Evolutionary conservation across 2,113 vertebrate species (phyloP), one percentile per base, ranked within the genome.

Genomic region (Charina bottae): DNA sequence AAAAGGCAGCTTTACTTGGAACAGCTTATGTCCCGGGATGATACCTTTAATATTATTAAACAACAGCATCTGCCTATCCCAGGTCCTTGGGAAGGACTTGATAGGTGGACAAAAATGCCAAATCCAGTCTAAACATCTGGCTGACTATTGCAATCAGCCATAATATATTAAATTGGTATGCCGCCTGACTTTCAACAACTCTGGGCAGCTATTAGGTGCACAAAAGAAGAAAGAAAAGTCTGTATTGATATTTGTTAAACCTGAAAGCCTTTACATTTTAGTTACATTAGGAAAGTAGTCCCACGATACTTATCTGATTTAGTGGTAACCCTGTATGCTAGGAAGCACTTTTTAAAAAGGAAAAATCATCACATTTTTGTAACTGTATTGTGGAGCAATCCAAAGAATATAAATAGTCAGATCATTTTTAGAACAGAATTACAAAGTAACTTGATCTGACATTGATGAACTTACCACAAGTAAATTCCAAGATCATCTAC

Each of bases 401-500:
- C 54, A 83, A 54, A 21, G 24, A 26, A 6, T 12, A 37, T 19
- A 90, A 21, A 86, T 33, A 54, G 11, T 46, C 12, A 83, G 54
- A 56, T 85, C 15, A 8, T 55, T 85, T 53, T 55, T 2, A n/a
- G n/a, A 8, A 33, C 53, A 55, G 49, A 85, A 54, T 17, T 28
- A 6, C 13, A 28, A 54, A 85, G 2, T 28, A 54, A 54, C 19
- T 58, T 58, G 4, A 58, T 58, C 56, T 58, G 6, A 23, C 11
- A 56, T 42, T 55, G 5, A 49, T 1, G 19, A 91, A 97, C 98
- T 98, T 94, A 99, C 99, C 99, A 99, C 13, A 99, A 97, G 94
- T 98, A 99, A 96, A 99, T 96, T 89, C 99, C 98, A 95, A 99
- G 98, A 89, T 98, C 98, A 96, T 99, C 99, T 4, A 99, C 98